These are phyloP conservation scores for Atethmia centrago DNA, from an alignment of 2,888 invertebrate genomes.

Conservation along the genomic window DNA sequence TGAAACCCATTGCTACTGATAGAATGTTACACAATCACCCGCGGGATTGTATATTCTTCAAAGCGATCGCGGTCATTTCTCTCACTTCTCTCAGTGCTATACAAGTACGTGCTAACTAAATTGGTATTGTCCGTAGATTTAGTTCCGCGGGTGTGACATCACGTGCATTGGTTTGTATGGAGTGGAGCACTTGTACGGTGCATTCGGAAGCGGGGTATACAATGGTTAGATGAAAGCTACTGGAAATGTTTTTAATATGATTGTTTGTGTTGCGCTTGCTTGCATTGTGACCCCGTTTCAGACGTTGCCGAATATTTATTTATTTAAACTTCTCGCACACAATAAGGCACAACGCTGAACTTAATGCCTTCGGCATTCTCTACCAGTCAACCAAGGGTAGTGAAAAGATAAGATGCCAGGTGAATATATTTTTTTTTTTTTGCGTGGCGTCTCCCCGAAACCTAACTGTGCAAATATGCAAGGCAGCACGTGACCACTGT, in stretches of 20 bases:
- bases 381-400: too few relatives aligned
- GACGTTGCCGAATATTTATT: too few relatives aligned
- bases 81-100: not conserved
- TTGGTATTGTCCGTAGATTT: constrained; percentile 20
- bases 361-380: too few relatives aligned
- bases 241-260: not conserved
- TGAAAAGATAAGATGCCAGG: too few relatives aligned
- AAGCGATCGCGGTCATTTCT: not conserved
- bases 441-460: too few relatives aligned
- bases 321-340: too few relatives aligned
- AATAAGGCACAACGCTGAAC: too few relatives aligned
- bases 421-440: too few relatives aligned
- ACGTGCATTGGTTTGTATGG: not conserved
- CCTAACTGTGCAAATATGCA: too few relatives aligned
- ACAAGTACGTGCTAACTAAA: constrained; percentile 19
- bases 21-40: too few relatives aligned
- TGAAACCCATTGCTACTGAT: too few relatives aligned
- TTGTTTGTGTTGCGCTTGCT: not conserved
- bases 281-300: not conserved
- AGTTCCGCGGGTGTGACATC: constrained; percentile 3
- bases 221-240: not conserved
- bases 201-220: constrained; percentile 1
- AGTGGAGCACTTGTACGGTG: not conserved
- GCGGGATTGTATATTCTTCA: constrained; percentile 13
- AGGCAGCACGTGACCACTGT: too few relatives aligned